Evolutionary conservation across 2,797 vertebrate genomes (phyloP).

Genomic region (Gallinago solitaria): DNA sequence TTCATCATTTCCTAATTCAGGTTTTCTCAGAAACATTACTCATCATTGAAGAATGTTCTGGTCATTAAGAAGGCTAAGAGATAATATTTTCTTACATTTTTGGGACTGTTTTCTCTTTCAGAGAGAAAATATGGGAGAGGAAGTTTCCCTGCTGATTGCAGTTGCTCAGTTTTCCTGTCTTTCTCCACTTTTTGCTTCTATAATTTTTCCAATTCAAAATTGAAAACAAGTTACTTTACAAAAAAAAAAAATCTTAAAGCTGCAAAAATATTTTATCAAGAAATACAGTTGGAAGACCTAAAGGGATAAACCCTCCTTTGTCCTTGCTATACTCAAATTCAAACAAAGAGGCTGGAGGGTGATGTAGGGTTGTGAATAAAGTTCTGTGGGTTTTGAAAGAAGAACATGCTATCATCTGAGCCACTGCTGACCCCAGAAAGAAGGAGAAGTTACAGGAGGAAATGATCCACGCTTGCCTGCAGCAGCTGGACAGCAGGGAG

Average conservation of each 20-base stretch:
- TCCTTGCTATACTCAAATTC: neutral
- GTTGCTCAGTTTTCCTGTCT: neutral
- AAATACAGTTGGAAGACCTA: neutral
- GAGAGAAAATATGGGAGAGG: conserved; percentile 21
- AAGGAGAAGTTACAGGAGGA: neutral
- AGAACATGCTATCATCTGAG: neutral
- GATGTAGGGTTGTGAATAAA: neutral
- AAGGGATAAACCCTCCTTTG: neutral
- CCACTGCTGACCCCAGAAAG: neutral
- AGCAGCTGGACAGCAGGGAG: neutral
- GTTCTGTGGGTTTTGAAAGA: neutral
- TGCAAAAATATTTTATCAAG: conserved; percentile 5
- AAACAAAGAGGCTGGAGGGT: neutral
- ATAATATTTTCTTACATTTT: conserved; percentile 62
- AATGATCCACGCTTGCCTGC: neutral
- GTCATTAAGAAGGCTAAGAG: conserved; percentile 31
- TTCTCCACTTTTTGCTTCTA: neutral
- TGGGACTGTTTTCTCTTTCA: conserved; percentile 36
- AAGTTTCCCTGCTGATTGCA: conserved; percentile 1
- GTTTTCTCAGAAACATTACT: conserved; percentile 58
- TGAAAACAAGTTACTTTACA: neutral
- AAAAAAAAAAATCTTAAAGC: neutral
- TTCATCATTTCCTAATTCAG: conserved; percentile 43
- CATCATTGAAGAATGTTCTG: conserved; percentile 24
- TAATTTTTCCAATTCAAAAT: neutral